A percentile compares a stretch with the other conserved stretches of the same genome.
Evolutionary conservation across 1,140 invertebrate genomes (phyloP).

Genomic region (Paracyclopina nana): DNA sequence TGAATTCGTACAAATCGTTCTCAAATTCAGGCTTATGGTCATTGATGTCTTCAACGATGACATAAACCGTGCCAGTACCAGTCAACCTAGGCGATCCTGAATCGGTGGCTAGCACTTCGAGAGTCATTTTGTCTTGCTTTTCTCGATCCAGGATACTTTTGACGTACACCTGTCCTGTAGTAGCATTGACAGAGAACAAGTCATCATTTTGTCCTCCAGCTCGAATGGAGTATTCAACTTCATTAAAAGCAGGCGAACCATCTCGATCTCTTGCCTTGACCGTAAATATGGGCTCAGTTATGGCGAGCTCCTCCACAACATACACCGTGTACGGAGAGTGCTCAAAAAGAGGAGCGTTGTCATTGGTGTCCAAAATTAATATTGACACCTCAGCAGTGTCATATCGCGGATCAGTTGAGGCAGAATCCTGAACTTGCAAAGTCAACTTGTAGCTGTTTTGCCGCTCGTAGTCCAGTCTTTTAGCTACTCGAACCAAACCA

Average conservation of each 20-base stretch:
- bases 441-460: conserved; percentile 58
- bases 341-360: conserved; percentile 75
- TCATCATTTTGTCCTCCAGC: no score
- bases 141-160: conserved; percentile 61
- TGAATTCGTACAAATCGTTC: conserved; percentile 17
- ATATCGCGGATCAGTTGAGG: conserved; percentile 29
- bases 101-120: conserved; percentile 74
- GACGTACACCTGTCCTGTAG: conserved; percentile 63
- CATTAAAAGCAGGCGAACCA: conserved; percentile 67
- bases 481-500: conserved; percentile 64
- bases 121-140: conserved; percentile 47
- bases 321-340: conserved; percentile 73
- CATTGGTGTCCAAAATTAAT: conserved; percentile 70
- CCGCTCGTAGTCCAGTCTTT: conserved; percentile 76
- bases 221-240: conserved; percentile 72
- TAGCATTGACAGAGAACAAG: conserved; percentile 57
- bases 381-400: conserved; percentile 46
- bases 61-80: conserved; percentile 59
- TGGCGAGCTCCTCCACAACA: conserved; percentile 59
- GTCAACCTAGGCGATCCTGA: conserved; percentile 41
- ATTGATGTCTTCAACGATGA: conserved; percentile 62
- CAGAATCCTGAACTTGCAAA: conserved; percentile 70
- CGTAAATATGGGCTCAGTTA: conserved; percentile 48
- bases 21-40: conserved; percentile 28
- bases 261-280: conserved; percentile 72